Evolutionary conservation across 2,888 invertebrate genomes (phyloP), one percentile per base, ranked within the genome.

Genomic region (Diarsia rubi): DNA sequence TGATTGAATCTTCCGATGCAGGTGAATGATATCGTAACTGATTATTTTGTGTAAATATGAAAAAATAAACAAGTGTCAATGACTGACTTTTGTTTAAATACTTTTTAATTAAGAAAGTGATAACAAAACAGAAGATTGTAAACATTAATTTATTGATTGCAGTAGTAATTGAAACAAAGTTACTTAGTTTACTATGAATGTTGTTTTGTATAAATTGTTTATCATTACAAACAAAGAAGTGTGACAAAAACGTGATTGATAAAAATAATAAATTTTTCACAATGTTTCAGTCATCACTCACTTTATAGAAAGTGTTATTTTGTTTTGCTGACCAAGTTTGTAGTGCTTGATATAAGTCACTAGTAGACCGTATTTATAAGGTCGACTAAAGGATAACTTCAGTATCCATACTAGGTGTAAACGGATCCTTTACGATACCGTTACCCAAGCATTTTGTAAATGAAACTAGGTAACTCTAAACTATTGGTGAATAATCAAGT

Each of bases 121-220:
- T 79, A 83, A 31, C n/a, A n/a, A 64, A 49, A 79, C n/a, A 44
- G 9, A 60, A 79, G 24, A 71, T 79, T 49, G 37, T 82, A 52
- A 77, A 77, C 14, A 82, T 49, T n/a, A n/a, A n/a, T n/a, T n/a
- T 63, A 64, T 64, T 45, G 76, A 75, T 63, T n/a, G 5, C 19
- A 57, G 42, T 54, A 37, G 37, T 45, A 14, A 47, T 11, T 47
- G 42, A 42, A 27, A n/a, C 14, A 42, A 11, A 24, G n/a, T 70
- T 31, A 47, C 42, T 31, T 21, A 44, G 54, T 76, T 45, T 47
- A 27, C 12, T 19, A 54, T 44, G 0, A 14, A n/a, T 49, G 0
- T 54, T 31, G 21, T 66, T 77, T 82, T 27, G 24, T 14, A n/a
- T 59, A n/a, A n/a, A n/a, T 67, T 11, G 42, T 68, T 37, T 45